Base-by-base conservation (phyloP, 2,113 vertebrate genomes). In the Mirza zaza region DNA sequence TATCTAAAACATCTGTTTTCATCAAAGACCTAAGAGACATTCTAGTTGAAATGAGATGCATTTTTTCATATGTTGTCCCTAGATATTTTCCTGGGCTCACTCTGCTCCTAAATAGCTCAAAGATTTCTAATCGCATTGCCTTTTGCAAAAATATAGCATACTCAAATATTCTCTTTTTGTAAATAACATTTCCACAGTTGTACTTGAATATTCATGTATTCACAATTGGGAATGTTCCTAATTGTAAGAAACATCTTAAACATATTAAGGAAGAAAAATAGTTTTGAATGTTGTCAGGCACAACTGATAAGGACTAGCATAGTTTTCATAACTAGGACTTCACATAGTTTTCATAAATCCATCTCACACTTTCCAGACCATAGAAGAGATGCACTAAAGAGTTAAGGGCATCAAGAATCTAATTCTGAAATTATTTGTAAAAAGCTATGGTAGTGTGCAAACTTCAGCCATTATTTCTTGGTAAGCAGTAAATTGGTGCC, bases 201-300 rank as follows among this genome's bases (percentile, higher is more conserved):
- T 80, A 65, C 29, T 23, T 91, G 10, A 97, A 91, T 94, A 87
- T 65, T 87, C 61, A 87, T 55, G 20, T 65, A 50, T 63, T 55
- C 32, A 75, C 29, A 50, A 55, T 8, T 42, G 39, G 29, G 45
- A 92, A 48, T 76, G 63, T 93, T 79, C 18, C 85, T 84, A 79
- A 80, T 90, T 73, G 4, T 68, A 89, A 73, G 20, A 82, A 67
- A 3, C 21, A 52, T 25, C n/a, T 84, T 83, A 59, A 94, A 50
- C 25, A 87, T 88, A 61, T 42, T 68, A 52, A 92, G 45, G 42
- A 95, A 93, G 34, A 96, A 67, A 39, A 82, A n/a, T 79, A n/a
- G 14, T 61, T 57, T 94, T 57, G 0, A 84, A 20, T 86, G n/a
- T 75, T 82, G 4, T 86, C 25, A 85, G 55, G 17, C 20, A 95